Percentiles rank a stretch among this genome's conserved stretches.
Evolutionary conservation across 2,797 vertebrate species (phyloP).

Genomic region (Dromococcyx pavoninus): DNA sequence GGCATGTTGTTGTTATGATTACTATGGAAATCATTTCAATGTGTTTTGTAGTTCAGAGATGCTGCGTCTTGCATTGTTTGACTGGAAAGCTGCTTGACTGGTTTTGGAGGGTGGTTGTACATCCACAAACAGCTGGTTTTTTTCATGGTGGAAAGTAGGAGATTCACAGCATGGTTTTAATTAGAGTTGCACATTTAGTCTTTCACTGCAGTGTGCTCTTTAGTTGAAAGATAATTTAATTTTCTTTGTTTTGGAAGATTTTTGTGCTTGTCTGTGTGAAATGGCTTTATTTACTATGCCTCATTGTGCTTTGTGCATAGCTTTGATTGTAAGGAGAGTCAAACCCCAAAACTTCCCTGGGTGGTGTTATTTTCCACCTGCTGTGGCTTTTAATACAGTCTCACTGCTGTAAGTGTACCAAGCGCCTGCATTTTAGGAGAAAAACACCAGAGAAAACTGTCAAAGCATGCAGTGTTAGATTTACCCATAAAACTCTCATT

Average conservation of each 20-base stretch:
- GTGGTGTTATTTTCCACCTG: slow-evolving; percentile 40
- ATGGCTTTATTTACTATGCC: slow-evolving; percentile 43
- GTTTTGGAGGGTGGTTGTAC: slow-evolving; percentile 21
- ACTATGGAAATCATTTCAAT: slow-evolving; percentile 13
- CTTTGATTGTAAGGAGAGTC: not conserved
- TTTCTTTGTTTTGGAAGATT: slow-evolving; percentile 46
- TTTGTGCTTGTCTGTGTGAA: slow-evolving; percentile 33
- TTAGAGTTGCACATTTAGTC: slow-evolving; percentile 52
- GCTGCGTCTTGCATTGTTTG: not conserved
- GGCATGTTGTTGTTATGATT: not conserved
- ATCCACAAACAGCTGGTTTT: not conserved
- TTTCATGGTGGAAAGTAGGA: slow-evolving; percentile 1
- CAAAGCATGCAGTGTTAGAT: not conserved
- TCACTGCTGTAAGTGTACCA: not conserved
- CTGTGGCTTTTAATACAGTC: slow-evolving; percentile 45
- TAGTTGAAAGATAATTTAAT: slow-evolving; percentile 49
- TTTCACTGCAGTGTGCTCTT: slow-evolving; percentile 44
- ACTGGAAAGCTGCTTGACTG: slow-evolving; percentile 44
- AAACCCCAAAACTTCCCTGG: not conserved
- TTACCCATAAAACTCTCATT: not conserved
- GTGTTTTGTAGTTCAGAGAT: not conserved
- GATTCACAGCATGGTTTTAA: slow-evolving; percentile 62
- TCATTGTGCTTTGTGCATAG: not conserved
- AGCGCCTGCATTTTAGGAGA: not conserved
- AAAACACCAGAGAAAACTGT: not conserved